Conservation (phyloP, 2,113 vertebrate species). For the Nannobrachium achirus region DNA sequence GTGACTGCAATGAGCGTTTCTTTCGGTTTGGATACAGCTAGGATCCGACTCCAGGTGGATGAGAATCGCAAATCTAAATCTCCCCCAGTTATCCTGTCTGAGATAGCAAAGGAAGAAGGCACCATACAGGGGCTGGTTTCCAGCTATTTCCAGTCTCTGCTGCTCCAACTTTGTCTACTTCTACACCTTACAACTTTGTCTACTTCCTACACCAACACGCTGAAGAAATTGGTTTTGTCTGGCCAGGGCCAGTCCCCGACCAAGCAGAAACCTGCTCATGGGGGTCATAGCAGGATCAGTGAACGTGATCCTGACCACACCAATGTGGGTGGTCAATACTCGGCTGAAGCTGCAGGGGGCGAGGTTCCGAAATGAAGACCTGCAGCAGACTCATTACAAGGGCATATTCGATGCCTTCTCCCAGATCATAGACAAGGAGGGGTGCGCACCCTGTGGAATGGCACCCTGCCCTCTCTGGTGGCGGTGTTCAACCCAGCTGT, state of each 20-base stretch:
- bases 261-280: slow-evolving; percentile 79
- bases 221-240: slow-evolving; percentile 74
- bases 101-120: slow-evolving; percentile 83
- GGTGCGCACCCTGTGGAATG: slow-evolving; percentile 78
- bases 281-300: slow-evolving; percentile 79
- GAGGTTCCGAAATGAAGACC: slow-evolving; percentile 81
- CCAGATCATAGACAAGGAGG: slow-evolving; percentile 81
- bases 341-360: slow-evolving; percentile 84
- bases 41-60: slow-evolving; percentile 84
- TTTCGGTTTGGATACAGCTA: slow-evolving; percentile 84
- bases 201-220: too few relatives aligned
- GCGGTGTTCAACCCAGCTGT: slow-evolving; percentile 83
- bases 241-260: slow-evolving; percentile 55
- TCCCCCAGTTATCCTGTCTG: slow-evolving; percentile 79
- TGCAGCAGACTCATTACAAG: slow-evolving; percentile 81
- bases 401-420: slow-evolving; percentile 84
- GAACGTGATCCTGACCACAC: slow-evolving; percentile 83
- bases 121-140: slow-evolving; percentile 85
- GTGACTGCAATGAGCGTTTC: slow-evolving; percentile 82
- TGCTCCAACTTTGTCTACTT: slow-evolving; percentile 88
- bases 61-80: slow-evolving; percentile 77
- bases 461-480: slow-evolving; percentile 82
- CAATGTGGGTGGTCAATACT: slow-evolving; percentile 88
- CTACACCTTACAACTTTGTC: too few relatives aligned
- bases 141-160: slow-evolving; percentile 84